A percentile compares a stretch with the other conserved stretches of the same genome.
Conservation (phyloP, 1,140 invertebrate genomes). For the Bombus balteatus region DNA sequence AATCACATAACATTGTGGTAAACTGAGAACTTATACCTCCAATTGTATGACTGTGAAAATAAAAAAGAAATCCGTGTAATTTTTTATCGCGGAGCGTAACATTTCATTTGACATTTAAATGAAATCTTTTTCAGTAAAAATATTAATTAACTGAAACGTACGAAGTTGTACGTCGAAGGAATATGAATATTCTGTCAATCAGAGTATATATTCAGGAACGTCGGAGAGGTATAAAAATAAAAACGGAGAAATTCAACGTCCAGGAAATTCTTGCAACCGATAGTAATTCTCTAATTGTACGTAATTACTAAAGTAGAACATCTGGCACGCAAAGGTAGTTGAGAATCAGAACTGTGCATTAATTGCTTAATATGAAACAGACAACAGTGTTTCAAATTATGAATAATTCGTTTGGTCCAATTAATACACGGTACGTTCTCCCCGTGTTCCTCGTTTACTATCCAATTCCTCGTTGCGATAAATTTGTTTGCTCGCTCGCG, state of each 20-base stretch:
- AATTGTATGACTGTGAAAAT: not conserved
- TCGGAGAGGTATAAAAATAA: not conserved
- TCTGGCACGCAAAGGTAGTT: constrained; percentile 21
- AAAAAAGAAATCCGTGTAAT: not conserved
- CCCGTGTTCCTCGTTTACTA: no score
- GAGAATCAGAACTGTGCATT: constrained; percentile 4
- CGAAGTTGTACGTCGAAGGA: not conserved
- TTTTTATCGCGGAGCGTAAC: not conserved
- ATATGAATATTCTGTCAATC: not conserved
- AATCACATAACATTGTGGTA: not conserved
- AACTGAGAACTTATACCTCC: not conserved
- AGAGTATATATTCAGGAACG: no score
- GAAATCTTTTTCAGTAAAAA: not conserved
- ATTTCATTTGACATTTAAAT: not conserved
- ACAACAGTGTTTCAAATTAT: constrained; percentile 19
- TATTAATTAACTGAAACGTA: not conserved
- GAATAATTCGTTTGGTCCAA: constrained; percentile 21
- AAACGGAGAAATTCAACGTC: not conserved
- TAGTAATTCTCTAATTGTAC: constrained; percentile 31
- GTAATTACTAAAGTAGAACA: constrained; percentile 36
- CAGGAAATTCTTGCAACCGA: constrained; percentile 2
- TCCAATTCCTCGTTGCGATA: not conserved
- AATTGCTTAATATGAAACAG: constrained; percentile 17
- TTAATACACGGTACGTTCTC: not conserved
- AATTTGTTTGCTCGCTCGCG: not conserved